Evolutionary conservation across 2,797 vertebrate genomes (phyloP).

Genomic region (Heteromormyrus szaboi): DNA sequence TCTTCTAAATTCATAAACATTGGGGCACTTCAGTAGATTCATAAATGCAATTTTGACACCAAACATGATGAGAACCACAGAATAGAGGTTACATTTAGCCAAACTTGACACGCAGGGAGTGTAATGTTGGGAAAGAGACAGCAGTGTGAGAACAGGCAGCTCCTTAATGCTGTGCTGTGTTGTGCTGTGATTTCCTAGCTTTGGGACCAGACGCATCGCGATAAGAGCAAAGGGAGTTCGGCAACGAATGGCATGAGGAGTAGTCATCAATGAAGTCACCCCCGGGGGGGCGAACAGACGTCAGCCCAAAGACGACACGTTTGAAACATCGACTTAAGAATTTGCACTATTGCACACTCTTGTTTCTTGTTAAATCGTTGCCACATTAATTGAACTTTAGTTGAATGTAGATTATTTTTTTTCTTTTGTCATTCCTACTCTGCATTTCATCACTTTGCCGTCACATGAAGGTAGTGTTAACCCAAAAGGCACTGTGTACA

Average conservation of each 20-base stretch:
- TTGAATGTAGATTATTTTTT: conserved; percentile 69
- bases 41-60: neutral
- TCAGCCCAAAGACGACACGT: conserved; percentile 53
- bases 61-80: neutral
- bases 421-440: conserved; percentile 52
- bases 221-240: conserved; percentile 51
- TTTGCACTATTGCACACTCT: conserved; percentile 93
- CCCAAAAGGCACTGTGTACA: conserved; percentile 33
- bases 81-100: neutral
- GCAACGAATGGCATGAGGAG: conserved; percentile 30
- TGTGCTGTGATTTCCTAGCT: conserved; percentile 49
- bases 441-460: conserved; percentile 47
- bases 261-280: conserved; percentile 47
- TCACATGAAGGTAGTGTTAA: conserved; percentile 62
- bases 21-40: neutral
- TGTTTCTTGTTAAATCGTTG: conserved; percentile 42
- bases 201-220: conserved; percentile 70
- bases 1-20: neutral
- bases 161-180: neutral
- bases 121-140: neutral
- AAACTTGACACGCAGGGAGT: neutral
- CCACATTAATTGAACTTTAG: conserved; percentile 68
- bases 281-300: conserved; percentile 31
- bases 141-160: neutral
- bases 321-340: conserved; percentile 65